Evolutionary conservation across 2,113 vertebrate species (phyloP).

Genomic region (Nothoprocta pentlandii): DNA sequence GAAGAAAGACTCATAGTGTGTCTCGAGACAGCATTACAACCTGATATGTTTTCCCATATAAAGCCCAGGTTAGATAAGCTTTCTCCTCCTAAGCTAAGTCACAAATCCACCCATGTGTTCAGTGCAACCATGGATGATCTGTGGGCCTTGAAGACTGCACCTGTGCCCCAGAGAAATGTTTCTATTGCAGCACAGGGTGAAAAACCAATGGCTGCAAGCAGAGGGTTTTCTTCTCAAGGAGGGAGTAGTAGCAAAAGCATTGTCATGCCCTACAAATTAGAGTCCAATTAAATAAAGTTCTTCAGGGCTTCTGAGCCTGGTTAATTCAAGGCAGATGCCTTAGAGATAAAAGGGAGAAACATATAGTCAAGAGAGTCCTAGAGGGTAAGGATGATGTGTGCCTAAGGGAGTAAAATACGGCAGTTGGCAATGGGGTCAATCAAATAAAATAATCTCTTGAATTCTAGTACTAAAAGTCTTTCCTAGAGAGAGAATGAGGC

Average conservation of each 20-base stretch:
- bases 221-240: neutral
- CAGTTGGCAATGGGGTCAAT: neutral
- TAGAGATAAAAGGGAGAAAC: neutral
- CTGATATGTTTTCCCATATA: neutral
- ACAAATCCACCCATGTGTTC: neutral
- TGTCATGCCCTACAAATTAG: neutral
- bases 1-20: neutral
- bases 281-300: neutral
- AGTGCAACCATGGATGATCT: neutral
- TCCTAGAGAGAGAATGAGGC: neutral
- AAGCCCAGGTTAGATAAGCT: neutral
- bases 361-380: neutral
- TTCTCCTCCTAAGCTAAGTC: neutral
- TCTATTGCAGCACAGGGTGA: neutral
- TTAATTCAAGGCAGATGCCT: neutral
- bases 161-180: neutral
- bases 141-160: neutral
- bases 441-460: neutral
- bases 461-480: neutral
- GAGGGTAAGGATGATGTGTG: neutral
- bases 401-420: neutral
- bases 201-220: neutral
- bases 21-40: neutral
- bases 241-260: neutral
- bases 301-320: neutral